Conservation (phyloP, 2,888 invertebrate genomes). For the Rhingia rostrata region DNA sequence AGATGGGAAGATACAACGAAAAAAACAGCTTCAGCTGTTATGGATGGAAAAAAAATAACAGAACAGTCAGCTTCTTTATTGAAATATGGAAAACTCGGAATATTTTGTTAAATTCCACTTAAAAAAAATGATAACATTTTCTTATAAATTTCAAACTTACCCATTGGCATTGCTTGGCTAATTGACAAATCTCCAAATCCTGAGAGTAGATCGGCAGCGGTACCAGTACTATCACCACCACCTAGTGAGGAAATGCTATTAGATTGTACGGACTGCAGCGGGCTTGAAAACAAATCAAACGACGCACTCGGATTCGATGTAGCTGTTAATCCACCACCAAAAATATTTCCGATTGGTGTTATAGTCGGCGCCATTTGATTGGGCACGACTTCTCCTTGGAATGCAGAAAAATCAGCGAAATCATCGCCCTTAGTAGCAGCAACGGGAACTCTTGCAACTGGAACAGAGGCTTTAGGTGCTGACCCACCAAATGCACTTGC, state of each 20-base stretch:
- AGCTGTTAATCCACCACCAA: constrained; percentile 36
- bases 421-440: constrained; percentile 84
- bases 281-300: constrained; percentile 77
- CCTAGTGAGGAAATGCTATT: constrained; percentile 31
- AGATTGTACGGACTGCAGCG: constrained; percentile 16
- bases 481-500: constrained; percentile 86
- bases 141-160: constrained; percentile 77
- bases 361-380: constrained; percentile 58
- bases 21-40: too few species aligned
- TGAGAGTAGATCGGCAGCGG: constrained; percentile 83
- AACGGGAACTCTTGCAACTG: constrained; percentile 43
- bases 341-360: constrained; percentile 53
- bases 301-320: constrained; percentile 47
- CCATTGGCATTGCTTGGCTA: constrained; percentile 81
- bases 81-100: not conserved
- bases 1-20: too few species aligned
- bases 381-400: constrained; percentile 81
- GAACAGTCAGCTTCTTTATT: too few species aligned
- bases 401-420: constrained; percentile 93
- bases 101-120: not conserved
- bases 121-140: constrained; percentile 4
- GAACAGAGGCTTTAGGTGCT: constrained; percentile 30
- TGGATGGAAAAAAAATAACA: too few species aligned
- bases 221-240: constrained; percentile 70
- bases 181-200: constrained; percentile 83